Base-by-base conservation (phyloP, 2,113 vertebrate species). In the Brachypodius melanocephalos region DNA sequence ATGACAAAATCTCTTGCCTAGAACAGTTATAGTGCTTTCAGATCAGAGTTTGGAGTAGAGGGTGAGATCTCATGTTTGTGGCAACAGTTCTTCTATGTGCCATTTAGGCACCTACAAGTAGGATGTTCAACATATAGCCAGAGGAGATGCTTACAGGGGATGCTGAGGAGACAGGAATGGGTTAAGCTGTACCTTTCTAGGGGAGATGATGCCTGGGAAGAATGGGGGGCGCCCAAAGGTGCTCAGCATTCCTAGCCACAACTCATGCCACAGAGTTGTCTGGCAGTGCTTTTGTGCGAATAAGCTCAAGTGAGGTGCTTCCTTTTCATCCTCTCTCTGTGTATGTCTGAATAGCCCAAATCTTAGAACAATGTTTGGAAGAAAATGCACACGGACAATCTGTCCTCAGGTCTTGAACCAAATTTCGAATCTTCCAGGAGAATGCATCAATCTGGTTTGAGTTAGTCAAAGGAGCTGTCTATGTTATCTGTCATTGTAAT, bases 141-240 rank as follows among this genome's bases (percentile, higher is more conserved):
- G 14, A 43, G 18, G 28, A 52, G 9, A 19, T 74, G 26, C 40
- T 84, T 59, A 14, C 8, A 48, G 40, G 57, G 40, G 24, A 20
- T 72, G 36, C 66, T 72, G 66, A 68, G 29, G 54, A 72, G 17
- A 57, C 36, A 59, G 31, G 17, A 61, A 40, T 59, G 34, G 12
- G 6, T 88, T 88, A 69, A 85, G 15, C 8, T 45, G 31, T 52
- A 9, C 31, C 36, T 87, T 75, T 52, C 18, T 28, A 26, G 38
- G 46, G 24, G 11, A 63, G 32, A 51, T 59, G 31, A 7, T n/a
- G 66, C 19, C 18, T 51, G 32, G n/a, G 38, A 69, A 58, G 42
- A 38, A 22, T 5, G 3, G 3, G 4, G 20, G 8, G 16, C 59
- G 21, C 51, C 5, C 0, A 0, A 24, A 77, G 6, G 17, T 55